Evolutionary conservation across 2,113 vertebrate species (phyloP), one percentile per base, ranked within the genome.

Genomic region (Callopanchax toddi): DNA sequence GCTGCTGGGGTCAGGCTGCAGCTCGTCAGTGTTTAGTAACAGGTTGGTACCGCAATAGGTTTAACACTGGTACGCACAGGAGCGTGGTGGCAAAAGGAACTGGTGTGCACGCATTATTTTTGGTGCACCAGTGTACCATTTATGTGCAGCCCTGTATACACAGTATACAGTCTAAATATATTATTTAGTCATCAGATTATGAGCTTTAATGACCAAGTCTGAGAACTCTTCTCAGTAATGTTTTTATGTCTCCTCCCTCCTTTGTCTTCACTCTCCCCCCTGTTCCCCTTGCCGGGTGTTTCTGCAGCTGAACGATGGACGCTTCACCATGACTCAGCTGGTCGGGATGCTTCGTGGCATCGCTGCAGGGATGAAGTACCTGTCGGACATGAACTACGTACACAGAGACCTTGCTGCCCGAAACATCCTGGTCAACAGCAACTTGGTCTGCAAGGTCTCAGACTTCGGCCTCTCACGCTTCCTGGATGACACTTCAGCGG

Each of bases 361-460:
- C 0, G 96, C 96, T 0, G 94, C 97, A 0, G 97, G 97, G 71
- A 99, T 99, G 97, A 99, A 99, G 87, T 99, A 99, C 87, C 93
- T 99, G 67, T 96, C 97, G 0, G 97, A 99, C 84, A 97, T 98
- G 97, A 98, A 98, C 91, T 99, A 98, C 0, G 96, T 99, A 44
- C 97, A 99, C 87, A 91, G 97, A 0, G 97, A 99, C 89, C 92
- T 99, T 48, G 97, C 97, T 0, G 97, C 97, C 44, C 93, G 97
- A 46, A 99, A 99, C 72, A 97, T 99, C 78, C 93, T 99, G 23
- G 96, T 99, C 87, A 99, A 99, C 91, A 98, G 96, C 91, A 99
- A 99, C 88, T 85, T 99, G 89, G 96, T 99, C 79, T 99, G 97
- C 94, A 99, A 99, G 88, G 97, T 99, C 40, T 99, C 97, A 0